Conservation (phyloP, 2,888 invertebrate species). For the Blastobasis lacticolella region DNA sequence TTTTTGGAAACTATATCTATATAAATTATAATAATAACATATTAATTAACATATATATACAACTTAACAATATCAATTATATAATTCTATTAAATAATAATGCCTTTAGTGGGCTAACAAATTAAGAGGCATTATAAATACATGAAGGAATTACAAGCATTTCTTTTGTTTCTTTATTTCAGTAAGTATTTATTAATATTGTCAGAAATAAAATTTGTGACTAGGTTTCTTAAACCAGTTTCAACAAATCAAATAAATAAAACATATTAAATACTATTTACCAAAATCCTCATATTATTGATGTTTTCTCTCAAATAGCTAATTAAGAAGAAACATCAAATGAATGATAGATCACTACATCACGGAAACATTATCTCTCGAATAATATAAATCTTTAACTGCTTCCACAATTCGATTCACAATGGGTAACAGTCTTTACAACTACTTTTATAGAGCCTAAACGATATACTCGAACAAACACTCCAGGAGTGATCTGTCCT, state of each 20-base stretch:
- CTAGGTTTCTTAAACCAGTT: slow-evolving; percentile 34
- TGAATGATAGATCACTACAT: neutral
- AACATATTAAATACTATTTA: neutral
- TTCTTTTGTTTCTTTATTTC: neutral
- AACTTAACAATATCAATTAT: slow-evolving; percentile 15
- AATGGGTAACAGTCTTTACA: slow-evolving; percentile 14
- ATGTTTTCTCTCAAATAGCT: slow-evolving; percentile 8
- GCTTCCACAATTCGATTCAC: slow-evolving; percentile 8
- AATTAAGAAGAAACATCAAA: slow-evolving; percentile 6
- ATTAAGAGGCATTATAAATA: neutral
- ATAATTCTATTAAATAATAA: no score
- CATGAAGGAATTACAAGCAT: neutral
- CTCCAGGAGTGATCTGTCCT: neutral
- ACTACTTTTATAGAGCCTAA: neutral
- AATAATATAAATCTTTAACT: neutral
- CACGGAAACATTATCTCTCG: neutral
- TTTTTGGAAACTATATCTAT: slow-evolving; percentile 21
- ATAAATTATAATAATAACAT: slow-evolving; percentile 8
- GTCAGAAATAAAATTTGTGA: slow-evolving; percentile 22
- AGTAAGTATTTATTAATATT: slow-evolving; percentile 1
- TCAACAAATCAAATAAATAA: neutral
- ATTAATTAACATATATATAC: slow-evolving; percentile 31
- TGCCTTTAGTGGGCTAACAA: no score
- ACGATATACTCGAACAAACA: neutral
- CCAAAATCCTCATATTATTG: neutral